Conservation (phyloP, 2,888 invertebrate genomes). For the Chaetogeoica ovagalla region DNA sequence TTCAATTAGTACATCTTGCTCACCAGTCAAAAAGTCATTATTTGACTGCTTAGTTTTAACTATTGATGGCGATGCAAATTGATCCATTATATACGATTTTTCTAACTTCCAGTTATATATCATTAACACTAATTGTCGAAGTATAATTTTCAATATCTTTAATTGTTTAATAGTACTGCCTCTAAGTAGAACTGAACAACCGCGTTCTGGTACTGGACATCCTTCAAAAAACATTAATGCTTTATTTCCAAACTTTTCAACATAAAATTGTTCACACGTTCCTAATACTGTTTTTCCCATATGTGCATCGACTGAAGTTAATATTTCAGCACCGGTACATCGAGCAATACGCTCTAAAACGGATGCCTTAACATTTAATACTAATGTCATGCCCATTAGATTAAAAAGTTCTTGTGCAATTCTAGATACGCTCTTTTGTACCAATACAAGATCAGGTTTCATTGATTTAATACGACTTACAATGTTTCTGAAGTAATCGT, state of each 20-base stretch:
- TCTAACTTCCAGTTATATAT: constrained; percentile 92
- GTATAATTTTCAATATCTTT: constrained; percentile 78
- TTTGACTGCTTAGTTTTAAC: not conserved
- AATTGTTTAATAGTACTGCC: constrained; percentile 56
- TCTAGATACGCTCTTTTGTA: constrained; percentile 69
- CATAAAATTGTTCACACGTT: constrained; percentile 79
- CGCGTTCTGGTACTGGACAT: constrained; percentile 69
- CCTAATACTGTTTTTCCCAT: constrained; percentile 77
- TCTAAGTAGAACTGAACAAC: constrained; percentile 57
- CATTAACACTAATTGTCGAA: constrained; percentile 78
- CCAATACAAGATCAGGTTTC: constrained; percentile 84
- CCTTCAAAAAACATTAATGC: constrained; percentile 94
- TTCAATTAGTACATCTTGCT: constrained; percentile 5
- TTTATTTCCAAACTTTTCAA: constrained; percentile 71
- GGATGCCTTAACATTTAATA: constrained; percentile 79
- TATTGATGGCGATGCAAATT: constrained; percentile 73
- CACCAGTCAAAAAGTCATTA: not conserved
- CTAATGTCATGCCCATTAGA: constrained; percentile 79
- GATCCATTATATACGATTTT: constrained; percentile 84
- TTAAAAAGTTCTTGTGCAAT: constrained; percentile 86
- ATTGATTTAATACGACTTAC: constrained; percentile 83
- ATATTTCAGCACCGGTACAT: constrained; percentile 80
- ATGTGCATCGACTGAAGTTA: constrained; percentile 85
- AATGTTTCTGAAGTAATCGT: constrained; percentile 81
- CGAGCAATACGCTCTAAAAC: constrained; percentile 79